These are phyloP conservation scores for Halocynthia roretzi DNA, from an alignment of 23 tunicate species.

Conservation along the genomic window DNA sequence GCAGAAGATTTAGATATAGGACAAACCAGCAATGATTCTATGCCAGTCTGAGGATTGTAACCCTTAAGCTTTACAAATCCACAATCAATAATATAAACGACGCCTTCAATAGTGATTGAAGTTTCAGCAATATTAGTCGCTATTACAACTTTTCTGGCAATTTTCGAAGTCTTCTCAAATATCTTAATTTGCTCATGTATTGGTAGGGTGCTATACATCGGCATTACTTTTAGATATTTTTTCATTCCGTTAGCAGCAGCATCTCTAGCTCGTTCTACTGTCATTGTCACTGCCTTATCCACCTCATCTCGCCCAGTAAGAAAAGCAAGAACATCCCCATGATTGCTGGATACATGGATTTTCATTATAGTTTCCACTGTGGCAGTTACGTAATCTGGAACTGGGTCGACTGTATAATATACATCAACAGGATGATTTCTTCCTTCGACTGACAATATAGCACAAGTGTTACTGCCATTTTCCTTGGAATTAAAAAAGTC, in stretches of 20 bases:
- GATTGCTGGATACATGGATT: conserved; percentile 44
- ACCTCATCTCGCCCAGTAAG: conserved; percentile 90
- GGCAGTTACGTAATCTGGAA: conserved; percentile 69
- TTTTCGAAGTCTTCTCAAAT: conserved; percentile 45
- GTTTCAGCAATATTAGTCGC: conserved; percentile 93
- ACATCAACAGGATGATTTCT: conserved; percentile 76
- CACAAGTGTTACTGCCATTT: conserved; percentile 27
- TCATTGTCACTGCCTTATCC: conserved; percentile 36
- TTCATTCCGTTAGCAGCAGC: conserved; percentile 28
- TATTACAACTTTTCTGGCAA: conserved; percentile 63
- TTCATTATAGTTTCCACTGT: conserved; percentile 69
- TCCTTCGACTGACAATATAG: conserved; percentile 72
- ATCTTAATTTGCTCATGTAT: conserved; percentile 55
- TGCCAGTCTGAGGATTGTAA: conserved; percentile 71
- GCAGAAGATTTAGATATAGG: conserved; percentile 71
- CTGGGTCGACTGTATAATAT: conserved; percentile 67
- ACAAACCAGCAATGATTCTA: conserved; percentile 45
- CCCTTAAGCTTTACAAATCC: conserved; percentile 74
- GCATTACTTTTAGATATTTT: conserved; percentile 55
- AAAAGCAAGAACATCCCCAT: conserved; percentile 90
- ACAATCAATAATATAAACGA: conserved; percentile 73
- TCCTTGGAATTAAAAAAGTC: conserved; percentile 43
- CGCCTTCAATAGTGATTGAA: conserved; percentile 63
- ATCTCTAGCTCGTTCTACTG: conserved; percentile 29
- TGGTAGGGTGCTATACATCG: conserved; percentile 82